Conservation (phyloP, 2,888 invertebrate genomes). For the Urechis unicinctus region DNA sequence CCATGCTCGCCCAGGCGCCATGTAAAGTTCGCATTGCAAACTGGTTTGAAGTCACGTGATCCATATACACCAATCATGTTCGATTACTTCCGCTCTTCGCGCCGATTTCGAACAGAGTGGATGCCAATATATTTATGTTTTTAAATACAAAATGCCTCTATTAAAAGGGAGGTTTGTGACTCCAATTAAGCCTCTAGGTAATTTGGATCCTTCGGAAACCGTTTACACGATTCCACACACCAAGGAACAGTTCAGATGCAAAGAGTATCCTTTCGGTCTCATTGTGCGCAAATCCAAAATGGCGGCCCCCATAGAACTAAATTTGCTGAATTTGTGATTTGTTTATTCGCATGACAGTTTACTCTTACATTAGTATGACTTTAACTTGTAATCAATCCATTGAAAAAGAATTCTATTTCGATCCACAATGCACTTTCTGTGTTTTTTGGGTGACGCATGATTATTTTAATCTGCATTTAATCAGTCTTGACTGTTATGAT, state of each 20-base stretch:
- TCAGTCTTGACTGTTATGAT: too few relatives aligned
- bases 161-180: conserved; percentile 38
- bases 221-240: conserved; percentile 41
- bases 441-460: not conserved
- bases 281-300: conserved; percentile 33
- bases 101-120: conserved; percentile 40
- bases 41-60: not conserved
- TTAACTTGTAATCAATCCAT: not conserved
- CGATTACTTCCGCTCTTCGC: conserved; percentile 26
- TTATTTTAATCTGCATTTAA: too few relatives aligned
- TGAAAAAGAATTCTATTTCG: not conserved
- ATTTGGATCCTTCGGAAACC: conserved; percentile 29
- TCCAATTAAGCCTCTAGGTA: conserved; percentile 27
- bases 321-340: too few relatives aligned
- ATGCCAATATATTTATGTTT: conserved; percentile 4
- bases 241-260: conserved; percentile 43
- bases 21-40: too few relatives aligned
- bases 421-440: not conserved
- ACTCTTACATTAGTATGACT: too few relatives aligned
- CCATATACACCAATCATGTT: not conserved
- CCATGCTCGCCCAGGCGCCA: too few relatives aligned
- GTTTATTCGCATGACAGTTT: too few relatives aligned
- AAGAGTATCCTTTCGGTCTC: conserved; percentile 42
- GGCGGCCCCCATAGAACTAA: conserved; percentile 29
- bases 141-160: conserved; percentile 34